A percentile compares a stretch with the other conserved stretches of the same genome.
phyloP scores from a whole-genome alignment of 2,888 invertebrate genomes.

The Colletes collaris region DNA sequence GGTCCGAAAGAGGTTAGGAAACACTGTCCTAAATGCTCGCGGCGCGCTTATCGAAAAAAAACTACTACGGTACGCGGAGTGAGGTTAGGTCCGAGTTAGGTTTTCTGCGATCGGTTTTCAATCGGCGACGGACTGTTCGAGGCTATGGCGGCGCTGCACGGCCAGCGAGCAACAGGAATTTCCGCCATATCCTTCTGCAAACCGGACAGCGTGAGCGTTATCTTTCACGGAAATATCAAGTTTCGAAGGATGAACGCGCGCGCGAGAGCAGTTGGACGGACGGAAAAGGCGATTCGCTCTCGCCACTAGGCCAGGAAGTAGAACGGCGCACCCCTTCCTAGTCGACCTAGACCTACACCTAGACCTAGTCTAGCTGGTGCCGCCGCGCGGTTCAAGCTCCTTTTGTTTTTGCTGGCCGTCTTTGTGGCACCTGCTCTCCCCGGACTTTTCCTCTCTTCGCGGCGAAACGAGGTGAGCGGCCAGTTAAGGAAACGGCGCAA shows the following conservation, averaged over 20 bases:
- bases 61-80: no score
- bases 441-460: slow-evolving; percentile 62
- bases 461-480: slow-evolving; percentile 55
- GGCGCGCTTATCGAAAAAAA: neutral
- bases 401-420: slow-evolving; percentile 56
- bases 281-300: slow-evolving; percentile 65
- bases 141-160: no score
- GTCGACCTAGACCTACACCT: slow-evolving; percentile 71
- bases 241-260: slow-evolving; percentile 16
- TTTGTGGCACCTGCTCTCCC: slow-evolving; percentile 55
- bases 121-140: no score
- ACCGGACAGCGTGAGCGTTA: neutral
- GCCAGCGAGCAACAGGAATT: slow-evolving; percentile 9
- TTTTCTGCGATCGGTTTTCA: neutral
- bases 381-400: slow-evolving; percentile 40
- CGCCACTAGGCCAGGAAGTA: slow-evolving; percentile 72
- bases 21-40: no score
- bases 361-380: slow-evolving; percentile 49
- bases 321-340: slow-evolving; percentile 65
- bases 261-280: slow-evolving; percentile 35
- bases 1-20: no score
- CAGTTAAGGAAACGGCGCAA: slow-evolving; percentile 47
- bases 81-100: no score
- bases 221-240: slow-evolving; percentile 43
- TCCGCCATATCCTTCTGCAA: slow-evolving; percentile 1